Conservation (phyloP, 1,140 invertebrate genomes). For the Aphidius ervi region DNA sequence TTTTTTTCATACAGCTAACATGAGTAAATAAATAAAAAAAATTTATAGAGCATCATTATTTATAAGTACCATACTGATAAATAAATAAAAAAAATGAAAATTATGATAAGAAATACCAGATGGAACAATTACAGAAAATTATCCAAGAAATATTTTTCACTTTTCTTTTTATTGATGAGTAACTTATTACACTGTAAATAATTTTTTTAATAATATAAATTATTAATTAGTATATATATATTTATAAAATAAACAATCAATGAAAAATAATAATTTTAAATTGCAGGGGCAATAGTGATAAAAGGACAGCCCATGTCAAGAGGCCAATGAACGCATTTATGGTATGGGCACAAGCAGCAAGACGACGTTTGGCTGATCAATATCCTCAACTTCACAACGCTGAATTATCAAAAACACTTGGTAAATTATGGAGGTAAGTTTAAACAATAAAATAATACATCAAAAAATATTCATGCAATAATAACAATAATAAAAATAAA, state of each 20-base stretch:
- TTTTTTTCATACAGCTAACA: no score
- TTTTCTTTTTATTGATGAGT: no score
- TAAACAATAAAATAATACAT: not conserved
- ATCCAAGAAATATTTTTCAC: no score
- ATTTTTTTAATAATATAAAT: not conserved
- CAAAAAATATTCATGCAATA: not conserved
- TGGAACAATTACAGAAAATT: no score
- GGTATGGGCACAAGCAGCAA: slow-evolving; percentile 92
- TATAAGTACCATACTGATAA: no score
- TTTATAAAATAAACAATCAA: not conserved
- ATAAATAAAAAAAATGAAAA: no score
- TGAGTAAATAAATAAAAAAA: no score
- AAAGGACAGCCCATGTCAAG: slow-evolving; percentile 89
- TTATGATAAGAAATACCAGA: no score
- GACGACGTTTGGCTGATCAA: slow-evolving; percentile 80
- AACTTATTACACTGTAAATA: not conserved
- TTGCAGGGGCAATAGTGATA: slow-evolving; percentile 73
- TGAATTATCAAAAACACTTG: slow-evolving; percentile 86
- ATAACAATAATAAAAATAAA: not conserved
- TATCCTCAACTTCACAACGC: slow-evolving; percentile 90
- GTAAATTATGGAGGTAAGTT: slow-evolving; percentile 80
- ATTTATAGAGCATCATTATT: no score
- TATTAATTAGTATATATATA: not conserved
- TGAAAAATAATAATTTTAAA: slow-evolving; percentile 15
- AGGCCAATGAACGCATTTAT: slow-evolving; percentile 94